Evolutionary conservation across 2,888 invertebrate species (phyloP), one percentile per base, ranked within the genome.

Genomic region (Ichneumoninae sp.): DNA sequence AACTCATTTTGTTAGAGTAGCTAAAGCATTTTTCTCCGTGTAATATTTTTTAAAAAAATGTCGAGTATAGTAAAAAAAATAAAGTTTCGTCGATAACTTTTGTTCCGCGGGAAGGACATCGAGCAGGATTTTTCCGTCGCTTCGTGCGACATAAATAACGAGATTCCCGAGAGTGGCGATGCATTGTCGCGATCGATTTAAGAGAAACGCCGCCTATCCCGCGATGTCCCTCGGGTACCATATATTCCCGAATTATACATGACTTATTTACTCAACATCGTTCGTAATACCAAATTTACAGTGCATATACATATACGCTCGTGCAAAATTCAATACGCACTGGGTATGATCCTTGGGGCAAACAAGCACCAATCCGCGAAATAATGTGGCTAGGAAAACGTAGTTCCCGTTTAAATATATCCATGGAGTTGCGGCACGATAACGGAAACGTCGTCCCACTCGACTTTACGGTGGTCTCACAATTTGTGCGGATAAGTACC

Each of bases 351-450:
- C 22, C 57, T 22, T 22, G 26, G 0, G 10, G 26, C 57, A 57
- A 57, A 57, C 26, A 57, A 26, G 22, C 57, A 22, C 57, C 22
- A 26, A 57, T 57, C 57, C 57, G 22, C 26, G 13, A 57, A 26
- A 57, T 26, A 57, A 57, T 57, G 57, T 57, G 26, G 13, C 57
- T 57, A 26, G 22, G 57, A 57, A 57, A 57, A 10, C 57, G 57
- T 26, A 10, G 26, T 26, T 26, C 54, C 19, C 10, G 54, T 57
- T 57, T 57, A 57, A 57, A 57, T 19, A 54, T 8, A 54, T 54
- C 54, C 13, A 26, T 16, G 22, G 22, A 22, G 6, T 26, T 22
- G 57, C 10, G 8, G 22, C 26, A 26, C 57, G 26, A 26, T 57
- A 57, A 57, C 26, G 57, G 22, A 57, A 57, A 57, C 10, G 57